Conservation (phyloP, 2,888 invertebrate genomes). For the Philereme transversata region DNA sequence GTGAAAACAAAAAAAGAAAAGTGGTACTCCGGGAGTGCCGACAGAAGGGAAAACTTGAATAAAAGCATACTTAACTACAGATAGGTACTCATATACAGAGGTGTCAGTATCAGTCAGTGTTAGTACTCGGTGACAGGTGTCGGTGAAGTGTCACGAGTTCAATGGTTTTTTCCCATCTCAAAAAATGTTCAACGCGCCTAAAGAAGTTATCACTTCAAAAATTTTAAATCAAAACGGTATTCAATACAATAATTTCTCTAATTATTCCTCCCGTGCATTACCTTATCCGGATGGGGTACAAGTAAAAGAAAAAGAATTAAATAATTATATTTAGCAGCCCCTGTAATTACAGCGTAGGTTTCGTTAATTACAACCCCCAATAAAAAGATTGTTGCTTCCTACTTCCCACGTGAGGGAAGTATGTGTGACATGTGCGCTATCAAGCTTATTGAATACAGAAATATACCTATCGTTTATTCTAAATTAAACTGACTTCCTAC, state of each 20-base stretch:
- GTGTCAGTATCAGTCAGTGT: too few species aligned
- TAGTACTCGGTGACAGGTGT: too few species aligned
- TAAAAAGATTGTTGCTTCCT: slow-evolving; percentile 80
- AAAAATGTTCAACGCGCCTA: too few species aligned
- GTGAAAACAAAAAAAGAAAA: too few species aligned
- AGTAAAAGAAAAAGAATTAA: slow-evolving; percentile 68
- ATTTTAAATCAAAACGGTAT: not conserved
- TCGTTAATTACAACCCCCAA: slow-evolving; percentile 79
- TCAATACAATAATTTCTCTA: slow-evolving; percentile 9
- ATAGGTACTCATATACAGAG: too few species aligned
- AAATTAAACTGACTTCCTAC: slow-evolving; percentile 11
- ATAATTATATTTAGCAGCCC: slow-evolving; percentile 83
- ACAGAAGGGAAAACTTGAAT: too few species aligned
- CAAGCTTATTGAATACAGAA: slow-evolving; percentile 69
- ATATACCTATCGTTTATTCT: not conserved
- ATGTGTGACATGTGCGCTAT: slow-evolving; percentile 74
- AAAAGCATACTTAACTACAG: too few species aligned
- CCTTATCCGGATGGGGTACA: slow-evolving; percentile 52
- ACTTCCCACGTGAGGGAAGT: slow-evolving; percentile 74
- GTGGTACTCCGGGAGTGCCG: too few species aligned
- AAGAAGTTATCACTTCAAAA: too few species aligned
- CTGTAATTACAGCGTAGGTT: slow-evolving; percentile 79
- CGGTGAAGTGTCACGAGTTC: too few species aligned
- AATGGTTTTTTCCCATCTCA: too few species aligned
- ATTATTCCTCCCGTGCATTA: slow-evolving; percentile 42